These are phyloP conservation scores for Trissoscelio sp. DNA, from an alignment of 2,888 invertebrate genomes.

Conservation along the genomic window DNA sequence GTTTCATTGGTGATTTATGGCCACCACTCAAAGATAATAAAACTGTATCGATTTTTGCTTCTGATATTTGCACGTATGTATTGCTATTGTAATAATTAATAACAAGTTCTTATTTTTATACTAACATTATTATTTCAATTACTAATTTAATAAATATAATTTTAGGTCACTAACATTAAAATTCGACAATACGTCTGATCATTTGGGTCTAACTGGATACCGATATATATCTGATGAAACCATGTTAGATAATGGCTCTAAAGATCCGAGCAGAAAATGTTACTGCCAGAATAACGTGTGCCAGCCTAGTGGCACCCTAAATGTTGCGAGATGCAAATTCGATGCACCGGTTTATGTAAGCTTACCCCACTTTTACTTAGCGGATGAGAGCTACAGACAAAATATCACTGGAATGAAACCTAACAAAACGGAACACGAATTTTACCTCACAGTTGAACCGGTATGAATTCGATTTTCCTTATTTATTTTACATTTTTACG, in stretches of 20 bases:
- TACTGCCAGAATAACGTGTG: conserved; percentile 85
- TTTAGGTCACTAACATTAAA: conserved; percentile 77
- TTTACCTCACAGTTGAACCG: conserved; percentile 89
- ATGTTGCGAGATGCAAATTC: conserved; percentile 89
- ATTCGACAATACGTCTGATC: conserved; percentile 78
- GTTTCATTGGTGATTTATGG: conserved; percentile 92
- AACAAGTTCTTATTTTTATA: too few species aligned
- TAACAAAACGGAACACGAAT: conserved; percentile 86
- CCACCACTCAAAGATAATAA: conserved; percentile 87
- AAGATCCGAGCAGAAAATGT: conserved; percentile 86
- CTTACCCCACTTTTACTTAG: conserved; percentile 92
- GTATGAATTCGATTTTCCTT: too few species aligned
- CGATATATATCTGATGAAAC: conserved; percentile 86
- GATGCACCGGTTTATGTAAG: conserved; percentile 93
- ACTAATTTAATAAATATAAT: conserved; percentile 14
- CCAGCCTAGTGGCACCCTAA: conserved; percentile 86
- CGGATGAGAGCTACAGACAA: conserved; percentile 87
- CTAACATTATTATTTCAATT: too few species aligned
- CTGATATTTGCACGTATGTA: conserved; percentile 91
- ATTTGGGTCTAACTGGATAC: conserved; percentile 85
- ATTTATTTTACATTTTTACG: too few species aligned
- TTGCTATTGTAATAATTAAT: conserved; percentile 3
- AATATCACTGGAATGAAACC: conserved; percentile 89
- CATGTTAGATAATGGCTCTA: conserved; percentile 89
- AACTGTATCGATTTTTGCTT: conserved; percentile 87